Evolutionary conservation across 2,888 invertebrate species (phyloP), one percentile per base, ranked within the genome.

Genomic region (Liposcelis brunnea): DNA sequence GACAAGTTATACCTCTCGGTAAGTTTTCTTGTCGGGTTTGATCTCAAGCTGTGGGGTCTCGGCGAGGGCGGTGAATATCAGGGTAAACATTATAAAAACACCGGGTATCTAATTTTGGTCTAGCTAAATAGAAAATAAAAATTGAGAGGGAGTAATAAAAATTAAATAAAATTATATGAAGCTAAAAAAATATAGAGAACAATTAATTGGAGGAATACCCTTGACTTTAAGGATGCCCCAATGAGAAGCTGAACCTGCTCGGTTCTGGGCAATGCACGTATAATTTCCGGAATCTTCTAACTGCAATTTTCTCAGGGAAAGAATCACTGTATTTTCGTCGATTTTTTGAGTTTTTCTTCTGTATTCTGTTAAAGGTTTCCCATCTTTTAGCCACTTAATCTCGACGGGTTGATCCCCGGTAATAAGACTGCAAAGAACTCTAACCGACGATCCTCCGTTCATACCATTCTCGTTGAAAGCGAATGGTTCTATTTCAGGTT

Each of bases 321-420:
- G 55, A 50, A 68, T 65, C 47, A 65, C 59, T 10, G 68, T 67
- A 44, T 63, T 63, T 50, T 69, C 69, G 55, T 69, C 69, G 46
- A 65, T 61, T 54, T 62, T 64, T 52, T 65, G 63, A 18, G 51
- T 49, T 48, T 50, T 48, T 47, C 49, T 49, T 44, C 56, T 33
- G 42, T 47, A 47, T 12, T 48, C 46, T 15, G 50, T 49, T 45
- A 54, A 16, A 6, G 54, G 54, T 37, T 56, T 52, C 45, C 63
- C 65, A 55, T 71, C 65, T 57, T 71, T 70, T 33, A 67, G 59
- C 71, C 71, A 62, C 44, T 69, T 67, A 51, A 84, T 76, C 52
- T 73, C 73, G 55, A 84, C 66, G 43, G 84, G 84, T 51, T 75
- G 64, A 63, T 83, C 83, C 49, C 82, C 79, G 55, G 75, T 74